Evolutionary conservation across 2,888 invertebrate species (phyloP).

Genomic region (Drosophila pullipes): DNA sequence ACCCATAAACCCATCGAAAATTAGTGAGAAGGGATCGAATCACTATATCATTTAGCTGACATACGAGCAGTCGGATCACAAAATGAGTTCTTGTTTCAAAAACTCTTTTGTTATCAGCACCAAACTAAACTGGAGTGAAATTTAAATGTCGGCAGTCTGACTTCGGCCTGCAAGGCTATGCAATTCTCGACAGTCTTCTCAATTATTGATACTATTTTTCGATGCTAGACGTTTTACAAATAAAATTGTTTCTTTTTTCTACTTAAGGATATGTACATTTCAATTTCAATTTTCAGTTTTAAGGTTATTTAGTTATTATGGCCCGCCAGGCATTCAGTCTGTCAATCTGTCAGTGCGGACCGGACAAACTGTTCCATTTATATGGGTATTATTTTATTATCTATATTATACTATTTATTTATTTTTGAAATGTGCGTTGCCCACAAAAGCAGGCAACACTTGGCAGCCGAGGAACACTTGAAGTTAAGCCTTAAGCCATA

Average conservation of each 20-base stretch:
- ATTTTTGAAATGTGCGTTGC: neutral
- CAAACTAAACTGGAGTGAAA: neutral
- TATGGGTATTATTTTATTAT: neutral
- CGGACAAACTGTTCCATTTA: neutral
- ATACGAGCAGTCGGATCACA: neutral
- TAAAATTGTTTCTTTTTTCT: neutral
- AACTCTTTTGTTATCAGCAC: neutral
- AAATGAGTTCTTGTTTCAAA: neutral
- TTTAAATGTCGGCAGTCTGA: neutral
- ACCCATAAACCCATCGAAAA: neutral
- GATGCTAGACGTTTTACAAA: neutral
- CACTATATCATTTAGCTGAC: neutral
- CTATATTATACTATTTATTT: neutral
- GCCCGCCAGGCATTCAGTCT: neutral
- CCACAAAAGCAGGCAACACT: conserved; percentile 37
- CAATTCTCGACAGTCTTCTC: neutral
- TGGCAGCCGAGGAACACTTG: conserved; percentile 9
- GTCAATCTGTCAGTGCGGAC: too few relatives aligned
- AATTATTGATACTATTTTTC: neutral
- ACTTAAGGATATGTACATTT: neutral
- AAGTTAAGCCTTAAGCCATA: conserved; percentile 10
- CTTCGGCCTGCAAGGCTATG: neutral
- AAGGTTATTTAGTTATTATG: neutral
- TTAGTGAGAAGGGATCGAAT: neutral
- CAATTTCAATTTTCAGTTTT: neutral